These are phyloP conservation scores for Trichonephila inaurata DNA, from an alignment of 1,140 invertebrate species.

Conservation along the genomic window DNA sequence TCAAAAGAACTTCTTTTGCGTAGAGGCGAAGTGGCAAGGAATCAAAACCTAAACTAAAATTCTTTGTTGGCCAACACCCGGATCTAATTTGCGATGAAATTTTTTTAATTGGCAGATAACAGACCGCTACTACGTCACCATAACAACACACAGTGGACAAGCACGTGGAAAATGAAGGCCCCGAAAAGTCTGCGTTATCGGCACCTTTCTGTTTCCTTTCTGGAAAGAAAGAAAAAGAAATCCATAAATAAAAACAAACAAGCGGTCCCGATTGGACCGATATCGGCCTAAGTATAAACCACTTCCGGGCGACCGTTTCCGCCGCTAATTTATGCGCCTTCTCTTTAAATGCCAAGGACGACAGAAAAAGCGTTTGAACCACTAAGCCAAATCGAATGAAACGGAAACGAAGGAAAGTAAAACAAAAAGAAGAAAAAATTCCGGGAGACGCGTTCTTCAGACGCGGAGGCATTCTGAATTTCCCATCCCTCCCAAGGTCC, in stretches of 20 bases:
- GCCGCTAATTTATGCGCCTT: slow-evolving; percentile 6
- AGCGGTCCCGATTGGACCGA: not conserved
- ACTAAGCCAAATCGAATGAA: not conserved
- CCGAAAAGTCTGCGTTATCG: slow-evolving; percentile 1
- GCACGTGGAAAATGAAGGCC: not conserved
- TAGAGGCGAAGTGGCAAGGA: too few relatives aligned
- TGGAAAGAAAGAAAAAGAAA: not conserved
- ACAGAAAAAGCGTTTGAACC: too few relatives aligned
- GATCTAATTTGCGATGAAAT: too few relatives aligned
- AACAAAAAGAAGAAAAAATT: not conserved
- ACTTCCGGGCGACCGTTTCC: not conserved
- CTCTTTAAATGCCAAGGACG: slow-evolving; percentile 30
- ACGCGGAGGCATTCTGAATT: too few relatives aligned
- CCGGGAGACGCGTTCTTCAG: not conserved
- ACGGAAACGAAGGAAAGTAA: not conserved
- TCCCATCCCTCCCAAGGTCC: too few relatives aligned
- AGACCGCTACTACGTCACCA: too few relatives aligned
- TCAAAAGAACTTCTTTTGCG: too few relatives aligned
- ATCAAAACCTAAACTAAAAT: too few relatives aligned
- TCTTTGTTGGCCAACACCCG: too few relatives aligned
- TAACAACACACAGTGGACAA: not conserved
- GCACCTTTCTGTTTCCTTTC: not conserved
- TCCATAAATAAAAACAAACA: slow-evolving; percentile 1
- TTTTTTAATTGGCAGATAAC: too few relatives aligned
- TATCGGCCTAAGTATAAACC: not conserved